These are phyloP conservation scores for Clarias pachynema DNA, from an alignment of 2,797 vertebrate genomes.

Conservation along the genomic window DNA sequence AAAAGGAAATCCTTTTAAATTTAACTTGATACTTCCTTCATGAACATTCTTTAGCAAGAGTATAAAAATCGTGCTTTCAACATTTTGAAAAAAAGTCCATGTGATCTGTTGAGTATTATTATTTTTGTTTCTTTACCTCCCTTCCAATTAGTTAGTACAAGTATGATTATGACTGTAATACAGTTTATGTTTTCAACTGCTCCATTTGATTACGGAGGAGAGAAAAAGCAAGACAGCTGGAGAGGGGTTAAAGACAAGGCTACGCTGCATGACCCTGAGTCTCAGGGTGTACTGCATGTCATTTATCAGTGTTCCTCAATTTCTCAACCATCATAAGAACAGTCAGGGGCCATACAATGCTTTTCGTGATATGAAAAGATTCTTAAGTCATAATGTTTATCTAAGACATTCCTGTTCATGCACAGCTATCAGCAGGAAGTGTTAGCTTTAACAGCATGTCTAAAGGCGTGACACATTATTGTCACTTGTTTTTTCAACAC, in stretches of 20 bases:
- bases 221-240: background rate
- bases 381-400: background rate
- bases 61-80: background rate
- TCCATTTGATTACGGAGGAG: background rate
- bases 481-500: background rate
- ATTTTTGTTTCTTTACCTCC: background rate
- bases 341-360: background rate
- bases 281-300: background rate
- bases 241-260: no score
- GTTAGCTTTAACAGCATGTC: background rate
- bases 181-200: background rate
- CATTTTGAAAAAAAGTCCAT: background rate
- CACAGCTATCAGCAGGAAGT: background rate
- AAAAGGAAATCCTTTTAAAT: background rate
- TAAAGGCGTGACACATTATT: background rate
- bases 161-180: background rate
- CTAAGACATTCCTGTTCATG: background rate
- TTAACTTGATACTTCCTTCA: background rate
- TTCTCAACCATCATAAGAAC: background rate
- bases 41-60: background rate
- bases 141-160: background rate
- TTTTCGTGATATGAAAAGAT: background rate
- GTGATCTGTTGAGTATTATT: background rate
- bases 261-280: background rate
- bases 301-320: background rate